These are phyloP conservation scores for Drosophila sucinea DNA, from an alignment of 1,140 invertebrate species.

Conservation along the genomic window DNA sequence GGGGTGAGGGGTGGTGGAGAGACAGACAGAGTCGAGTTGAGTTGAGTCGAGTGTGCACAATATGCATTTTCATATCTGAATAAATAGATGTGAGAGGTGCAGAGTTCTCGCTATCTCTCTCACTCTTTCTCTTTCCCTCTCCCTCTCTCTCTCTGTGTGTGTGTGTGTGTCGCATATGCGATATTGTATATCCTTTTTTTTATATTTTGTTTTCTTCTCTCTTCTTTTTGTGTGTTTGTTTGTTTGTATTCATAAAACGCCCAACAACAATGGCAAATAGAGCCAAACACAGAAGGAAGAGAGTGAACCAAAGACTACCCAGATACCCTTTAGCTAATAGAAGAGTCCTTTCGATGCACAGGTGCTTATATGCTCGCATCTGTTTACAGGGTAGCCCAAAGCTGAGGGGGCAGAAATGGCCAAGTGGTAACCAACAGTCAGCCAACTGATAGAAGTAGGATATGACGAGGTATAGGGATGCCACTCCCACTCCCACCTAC, in stretches of 20 bases:
- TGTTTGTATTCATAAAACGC: conserved; percentile 48
- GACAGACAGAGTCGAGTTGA: background rate
- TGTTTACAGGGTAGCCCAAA: conserved; percentile 28
- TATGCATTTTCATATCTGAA: conserved; percentile 72
- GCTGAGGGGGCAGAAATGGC: conserved; percentile 31
- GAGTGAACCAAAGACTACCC: background rate
- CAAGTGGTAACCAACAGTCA: conserved; percentile 73
- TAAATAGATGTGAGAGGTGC: conserved; percentile 39
- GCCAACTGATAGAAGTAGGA: conserved; percentile 52
- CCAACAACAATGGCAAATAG: conserved; percentile 59
- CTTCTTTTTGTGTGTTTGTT: background rate
- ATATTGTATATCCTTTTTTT: conserved; percentile 43
- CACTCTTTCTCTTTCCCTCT: background rate
- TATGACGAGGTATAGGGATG: background rate
- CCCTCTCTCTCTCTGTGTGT: background rate
- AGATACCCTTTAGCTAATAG: too few relatives aligned
- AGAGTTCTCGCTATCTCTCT: conserved; percentile 19
- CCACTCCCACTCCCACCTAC: background rate
- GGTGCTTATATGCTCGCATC: conserved; percentile 29
- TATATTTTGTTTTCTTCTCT: conserved; percentile 24
- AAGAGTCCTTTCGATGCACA: too few relatives aligned
- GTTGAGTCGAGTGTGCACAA: conserved; percentile 68
- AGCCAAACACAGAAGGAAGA: conserved; percentile 22
- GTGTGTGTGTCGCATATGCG: conserved; percentile 43
- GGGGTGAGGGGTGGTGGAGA: too few relatives aligned